Evolutionary conservation across 2,113 vertebrate genomes (phyloP).

Genomic region (Cichladusa arquata): DNA sequence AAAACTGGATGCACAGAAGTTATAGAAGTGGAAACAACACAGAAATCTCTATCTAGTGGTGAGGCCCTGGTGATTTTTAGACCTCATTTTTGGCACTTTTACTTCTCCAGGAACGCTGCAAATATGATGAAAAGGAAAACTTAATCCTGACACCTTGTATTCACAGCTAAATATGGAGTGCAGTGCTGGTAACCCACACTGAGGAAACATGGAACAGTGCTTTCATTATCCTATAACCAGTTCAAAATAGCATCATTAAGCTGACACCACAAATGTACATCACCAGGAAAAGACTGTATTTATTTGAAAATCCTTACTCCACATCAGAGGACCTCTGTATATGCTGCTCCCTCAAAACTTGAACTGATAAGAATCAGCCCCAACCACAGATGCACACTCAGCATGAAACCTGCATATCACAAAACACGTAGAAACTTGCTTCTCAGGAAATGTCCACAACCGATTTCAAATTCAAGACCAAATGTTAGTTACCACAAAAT

Average conservation of each 20-base stretch:
- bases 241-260: neutral
- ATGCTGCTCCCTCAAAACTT: neutral
- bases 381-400: neutral
- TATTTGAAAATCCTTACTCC: neutral
- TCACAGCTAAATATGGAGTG: neutral
- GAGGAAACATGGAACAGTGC: neutral
- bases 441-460: neutral
- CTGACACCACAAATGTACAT: neutral
- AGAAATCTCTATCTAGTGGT: neutral
- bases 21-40: neutral
- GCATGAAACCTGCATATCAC: neutral
- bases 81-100: neutral
- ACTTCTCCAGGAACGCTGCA: neutral
- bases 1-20: neutral
- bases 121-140: neutral
- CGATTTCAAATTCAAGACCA: neutral
- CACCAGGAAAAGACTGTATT: neutral
- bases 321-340: neutral
- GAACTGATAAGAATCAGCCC: neutral
- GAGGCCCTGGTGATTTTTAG: neutral
- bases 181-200: neutral
- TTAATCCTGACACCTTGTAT: neutral
- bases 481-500: neutral
- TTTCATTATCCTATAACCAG: neutral
- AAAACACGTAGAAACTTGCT: neutral